Evolutionary conservation across 2,888 invertebrate genomes (phyloP), one percentile per base, ranked within the genome.

Genomic region (Baccha elongata): DNA sequence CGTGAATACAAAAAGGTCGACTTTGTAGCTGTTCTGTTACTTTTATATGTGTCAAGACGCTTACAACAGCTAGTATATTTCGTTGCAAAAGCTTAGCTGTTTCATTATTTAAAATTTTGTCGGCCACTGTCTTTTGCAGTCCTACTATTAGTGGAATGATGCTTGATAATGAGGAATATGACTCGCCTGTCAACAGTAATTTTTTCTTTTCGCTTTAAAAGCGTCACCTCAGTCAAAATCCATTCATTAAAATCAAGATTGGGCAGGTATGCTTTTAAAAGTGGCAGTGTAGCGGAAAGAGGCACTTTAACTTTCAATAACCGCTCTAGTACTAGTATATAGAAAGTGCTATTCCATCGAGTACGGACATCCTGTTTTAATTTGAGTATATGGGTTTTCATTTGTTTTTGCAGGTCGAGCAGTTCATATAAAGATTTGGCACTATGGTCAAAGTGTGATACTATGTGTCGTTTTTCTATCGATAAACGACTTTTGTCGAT

Each of bases 291-390:
- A 23, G 42, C 29, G 29, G 58, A 58, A 55, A 48, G 68, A 55
- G 55, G n/a, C 10, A 35, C 46, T 68, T 55, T 46, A 4, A 68
- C 53, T 53, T 44, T 68, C 1, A 68, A 44, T 48, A 48, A 69
- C 1, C 69, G 46, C 69, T 58, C 37, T 48, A 69, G 69, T 40
- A 68, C n/a, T n/a, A n/a, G n/a, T n/a, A n/a, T 44, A 23, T 69
- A 48, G 37, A 58, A 69, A 6, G 69, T 60, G 37, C 58, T 71
- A 8, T 60, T 71, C 48, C 50, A 71, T 40, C 29, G n/a, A 29
- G 21, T 68, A 6, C 55, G 44, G 11, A 55, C n/a, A 21, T 53
- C 42, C 32, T 68, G 29, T 44, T 68, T 68, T 35, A 64, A 8
- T 23, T 21, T 46, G 3, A 46, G 0, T 44, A 23, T 48, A 0